A percentile compares a stretch with the other conserved stretches of the same genome.
These are phyloP conservation scores for Podarcis siculus DNA, from an alignment of 2,797 vertebrate species.

Conservation along the genomic window DNA sequence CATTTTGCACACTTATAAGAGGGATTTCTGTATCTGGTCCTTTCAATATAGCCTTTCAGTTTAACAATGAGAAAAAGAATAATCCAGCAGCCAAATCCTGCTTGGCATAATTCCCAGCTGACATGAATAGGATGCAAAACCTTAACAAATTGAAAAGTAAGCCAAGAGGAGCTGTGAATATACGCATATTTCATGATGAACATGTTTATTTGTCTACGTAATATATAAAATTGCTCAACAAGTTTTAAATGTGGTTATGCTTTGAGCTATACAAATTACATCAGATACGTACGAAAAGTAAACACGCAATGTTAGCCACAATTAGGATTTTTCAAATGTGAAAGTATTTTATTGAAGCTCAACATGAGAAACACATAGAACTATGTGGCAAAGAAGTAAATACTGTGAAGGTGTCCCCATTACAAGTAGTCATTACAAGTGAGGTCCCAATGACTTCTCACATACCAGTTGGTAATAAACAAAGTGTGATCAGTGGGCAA, in stretches of 20 bases:
- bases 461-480: not conserved
- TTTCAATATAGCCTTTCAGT: not conserved
- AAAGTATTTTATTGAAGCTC: not conserved
- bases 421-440: not conserved
- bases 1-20: not conserved
- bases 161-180: slow-evolving; percentile 2
- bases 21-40: not conserved
- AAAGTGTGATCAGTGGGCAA: not conserved
- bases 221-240: not conserved
- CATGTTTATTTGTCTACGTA: not conserved
- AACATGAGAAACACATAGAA: not conserved
- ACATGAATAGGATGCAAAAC: slow-evolving; percentile 8
- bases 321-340: not conserved
- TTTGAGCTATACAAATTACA: not conserved
- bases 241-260: not conserved
- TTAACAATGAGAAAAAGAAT: not conserved
- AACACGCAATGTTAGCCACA: not conserved
- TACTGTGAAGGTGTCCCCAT: not conserved
- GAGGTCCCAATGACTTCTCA: not conserved
- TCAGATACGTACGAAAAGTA: not conserved
- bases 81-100: not conserved
- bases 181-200: not conserved
- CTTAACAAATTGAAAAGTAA: slow-evolving; percentile 3
- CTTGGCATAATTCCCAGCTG: not conserved
- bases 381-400: not conserved